Conservation (phyloP, 2,888 invertebrate genomes). For the Standfussiana lucernea region DNA sequence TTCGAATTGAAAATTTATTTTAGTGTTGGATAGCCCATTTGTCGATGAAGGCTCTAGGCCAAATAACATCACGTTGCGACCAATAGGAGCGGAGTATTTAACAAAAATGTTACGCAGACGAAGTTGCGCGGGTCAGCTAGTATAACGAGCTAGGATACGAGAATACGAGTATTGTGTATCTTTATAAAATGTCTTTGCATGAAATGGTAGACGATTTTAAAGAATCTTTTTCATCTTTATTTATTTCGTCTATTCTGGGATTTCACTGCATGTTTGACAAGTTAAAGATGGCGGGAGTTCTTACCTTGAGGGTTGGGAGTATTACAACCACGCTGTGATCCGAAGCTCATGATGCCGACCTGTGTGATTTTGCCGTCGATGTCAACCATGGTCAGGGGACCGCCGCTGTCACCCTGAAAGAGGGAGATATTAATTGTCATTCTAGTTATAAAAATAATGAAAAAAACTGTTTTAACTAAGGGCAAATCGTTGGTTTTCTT, state of each 20-base stretch:
- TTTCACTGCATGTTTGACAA: background rate
- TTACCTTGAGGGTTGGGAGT: conserved; percentile 57
- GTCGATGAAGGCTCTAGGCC: too few relatives aligned
- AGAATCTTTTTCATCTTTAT: background rate
- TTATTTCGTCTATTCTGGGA: background rate
- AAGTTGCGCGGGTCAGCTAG: too few relatives aligned
- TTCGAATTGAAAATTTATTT: too few relatives aligned
- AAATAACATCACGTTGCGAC: too few relatives aligned
- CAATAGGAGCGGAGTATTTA: too few relatives aligned
- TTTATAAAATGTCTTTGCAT: background rate
- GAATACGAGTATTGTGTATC: background rate
- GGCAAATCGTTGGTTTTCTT: background rate
- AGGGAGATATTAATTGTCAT: background rate
- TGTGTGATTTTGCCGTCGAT: conserved; percentile 70
- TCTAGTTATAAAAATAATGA: background rate
- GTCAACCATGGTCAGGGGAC: conserved; percentile 67
- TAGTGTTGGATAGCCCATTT: too few relatives aligned
- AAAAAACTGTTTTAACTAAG: background rate
- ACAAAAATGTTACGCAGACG: too few relatives aligned
- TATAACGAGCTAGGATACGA: too few relatives aligned
- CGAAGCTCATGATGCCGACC: conserved; percentile 74
- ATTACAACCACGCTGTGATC: conserved; percentile 69
- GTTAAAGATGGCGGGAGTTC: background rate
- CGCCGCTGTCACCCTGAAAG: conserved; percentile 62
- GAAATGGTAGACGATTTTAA: background rate